Conservation (phyloP, 2,888 invertebrate genomes). For the Drosophila limbata region DNA sequence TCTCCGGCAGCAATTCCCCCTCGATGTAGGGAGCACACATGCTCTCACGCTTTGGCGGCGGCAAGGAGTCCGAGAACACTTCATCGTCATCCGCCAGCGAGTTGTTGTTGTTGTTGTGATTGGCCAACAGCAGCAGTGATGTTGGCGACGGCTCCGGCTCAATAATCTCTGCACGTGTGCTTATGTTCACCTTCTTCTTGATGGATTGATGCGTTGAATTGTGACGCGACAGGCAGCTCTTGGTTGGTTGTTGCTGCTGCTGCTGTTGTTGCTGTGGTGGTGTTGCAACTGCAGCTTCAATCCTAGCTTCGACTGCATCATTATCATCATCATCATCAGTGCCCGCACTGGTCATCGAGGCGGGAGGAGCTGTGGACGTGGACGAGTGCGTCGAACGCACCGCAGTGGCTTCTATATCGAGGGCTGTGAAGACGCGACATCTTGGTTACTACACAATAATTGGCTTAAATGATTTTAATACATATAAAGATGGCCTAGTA, state of each 20-base stretch:
- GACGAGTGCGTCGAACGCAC: conserved; percentile 61
- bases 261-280: conserved; percentile 17
- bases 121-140: conserved; percentile 53
- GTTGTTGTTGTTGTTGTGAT: conserved; percentile 61
- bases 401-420: conserved; percentile 2
- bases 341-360: conserved; percentile 68
- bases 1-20: conserved; percentile 70
- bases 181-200: conserved; percentile 85
- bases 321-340: conserved; percentile 43
- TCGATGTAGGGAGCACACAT: conserved; percentile 86
- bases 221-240: conserved; percentile 84
- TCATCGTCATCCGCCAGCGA: conserved; percentile 87
- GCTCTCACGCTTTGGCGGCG: conserved; percentile 86
- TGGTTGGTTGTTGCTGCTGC: conserved; percentile 62
- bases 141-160: conserved; percentile 79
- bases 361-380: conserved; percentile 74
- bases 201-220: conserved; percentile 84
- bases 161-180: conserved; percentile 84
- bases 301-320: background rate
- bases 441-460: conserved; percentile 18
- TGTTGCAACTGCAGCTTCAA: conserved; percentile 2
- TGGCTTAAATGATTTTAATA: conserved; percentile 17
- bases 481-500: background rate
- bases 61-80: conserved; percentile 87
- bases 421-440: conserved; percentile 39